phyloP scores from a whole-genome alignment of 1,140 invertebrate species.

The Daktulosphaira vitifoliae region DNA sequence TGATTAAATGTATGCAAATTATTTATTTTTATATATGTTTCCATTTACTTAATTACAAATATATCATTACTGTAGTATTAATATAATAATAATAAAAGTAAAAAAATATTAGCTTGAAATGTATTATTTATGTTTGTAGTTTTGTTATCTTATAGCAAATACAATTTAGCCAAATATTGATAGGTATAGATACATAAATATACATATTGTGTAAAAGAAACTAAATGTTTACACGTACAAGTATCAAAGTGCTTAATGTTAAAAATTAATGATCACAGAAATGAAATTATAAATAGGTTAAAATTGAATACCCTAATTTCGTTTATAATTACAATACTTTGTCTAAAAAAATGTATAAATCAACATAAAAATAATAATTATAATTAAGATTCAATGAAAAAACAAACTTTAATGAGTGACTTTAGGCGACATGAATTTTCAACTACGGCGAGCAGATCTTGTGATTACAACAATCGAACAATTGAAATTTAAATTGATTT shows the following conservation, averaged over 20 bases:
- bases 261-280: constrained; percentile 32
- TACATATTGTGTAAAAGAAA: not conserved
- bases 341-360: too few relatives aligned
- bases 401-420: too few relatives aligned
- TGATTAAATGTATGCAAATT: too few relatives aligned
- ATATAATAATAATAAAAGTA: not conserved
- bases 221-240: not conserved
- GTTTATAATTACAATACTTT: constrained; percentile 3
- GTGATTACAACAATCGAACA: too few relatives aligned
- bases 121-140: not conserved
- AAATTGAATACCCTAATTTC: not conserved
- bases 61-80: not conserved
- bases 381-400: too few relatives aligned
- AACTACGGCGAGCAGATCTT: too few relatives aligned
- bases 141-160: not conserved
- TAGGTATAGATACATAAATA: not conserved
- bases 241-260: constrained; percentile 1
- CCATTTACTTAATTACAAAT: not conserved
- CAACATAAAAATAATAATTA: too few relatives aligned
- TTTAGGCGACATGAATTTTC: too few relatives aligned
- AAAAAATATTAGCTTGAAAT: not conserved
- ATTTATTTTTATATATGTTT: too few relatives aligned
- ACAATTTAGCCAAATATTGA: not conserved
- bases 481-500: too few relatives aligned
- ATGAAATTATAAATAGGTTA: constrained; percentile 24